phyloP scores from a whole-genome alignment of 2,113 vertebrate species.

The Paramormyrops kingsleyae region DNA sequence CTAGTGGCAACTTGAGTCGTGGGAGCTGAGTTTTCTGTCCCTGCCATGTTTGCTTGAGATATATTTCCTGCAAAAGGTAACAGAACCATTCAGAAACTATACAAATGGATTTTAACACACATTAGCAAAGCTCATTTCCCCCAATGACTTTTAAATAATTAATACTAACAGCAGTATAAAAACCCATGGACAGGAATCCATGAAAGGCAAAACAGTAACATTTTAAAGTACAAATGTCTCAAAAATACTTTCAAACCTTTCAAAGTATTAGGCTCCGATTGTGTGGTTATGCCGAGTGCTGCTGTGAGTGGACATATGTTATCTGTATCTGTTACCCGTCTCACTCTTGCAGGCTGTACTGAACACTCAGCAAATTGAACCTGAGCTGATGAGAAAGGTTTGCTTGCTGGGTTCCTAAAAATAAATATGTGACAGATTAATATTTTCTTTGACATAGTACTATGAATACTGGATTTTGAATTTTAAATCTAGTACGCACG shows the following conservation, averaged over 20 bases:
- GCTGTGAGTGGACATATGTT: not conserved
- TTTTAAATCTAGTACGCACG: not conserved
- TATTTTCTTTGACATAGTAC: not conserved
- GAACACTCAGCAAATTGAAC: not conserved
- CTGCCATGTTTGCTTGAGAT: not conserved
- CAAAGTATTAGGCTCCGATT: not conserved
- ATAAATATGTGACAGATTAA: not conserved
- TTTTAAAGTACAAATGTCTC: not conserved
- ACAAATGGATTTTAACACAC: no score
- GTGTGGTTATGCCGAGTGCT: not conserved
- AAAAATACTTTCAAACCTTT: constrained; percentile 6
- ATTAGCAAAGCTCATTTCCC: not conserved
- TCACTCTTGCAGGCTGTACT: not conserved
- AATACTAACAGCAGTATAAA: not conserved
- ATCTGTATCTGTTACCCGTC: not conserved
- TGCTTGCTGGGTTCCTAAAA: not conserved
- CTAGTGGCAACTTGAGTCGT: constrained; percentile 9
- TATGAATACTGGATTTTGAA: not conserved
- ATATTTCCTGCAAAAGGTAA: constrained; percentile 15
- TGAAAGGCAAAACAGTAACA: not conserved
- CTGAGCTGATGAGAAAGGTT: not conserved
- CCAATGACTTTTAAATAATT: not conserved
- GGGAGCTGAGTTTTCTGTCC: not conserved
- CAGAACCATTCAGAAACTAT: not conserved
- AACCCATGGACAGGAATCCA: not conserved